Percentiles rank a stretch among this genome's conserved stretches.
These are phyloP conservation scores for Drosophila anceps DNA, from an alignment of 2,888 invertebrate species.

Conservation along the genomic window DNA sequence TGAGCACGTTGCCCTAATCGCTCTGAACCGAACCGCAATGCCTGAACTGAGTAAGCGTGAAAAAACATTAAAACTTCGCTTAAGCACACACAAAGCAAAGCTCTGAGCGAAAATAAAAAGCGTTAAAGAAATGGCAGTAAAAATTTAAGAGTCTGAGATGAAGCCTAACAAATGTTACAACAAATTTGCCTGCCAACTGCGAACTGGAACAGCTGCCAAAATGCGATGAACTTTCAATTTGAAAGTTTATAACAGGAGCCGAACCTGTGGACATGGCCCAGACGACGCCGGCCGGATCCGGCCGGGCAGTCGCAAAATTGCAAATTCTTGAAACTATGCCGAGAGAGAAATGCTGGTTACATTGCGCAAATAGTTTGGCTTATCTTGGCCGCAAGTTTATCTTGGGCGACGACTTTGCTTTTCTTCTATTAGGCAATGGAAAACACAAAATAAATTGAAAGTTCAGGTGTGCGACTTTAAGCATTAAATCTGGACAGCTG, in stretches of 20 bases:
- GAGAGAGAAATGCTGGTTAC: background rate
- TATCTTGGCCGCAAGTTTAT: constrained; percentile 60
- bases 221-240: constrained; percentile 72
- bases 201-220: constrained; percentile 47
- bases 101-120: background rate
- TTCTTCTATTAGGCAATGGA: constrained; percentile 65
- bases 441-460: constrained; percentile 75
- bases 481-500: constrained; percentile 38
- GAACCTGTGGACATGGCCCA: background rate
- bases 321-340: constrained; percentile 10
- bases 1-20: constrained; percentile 70
- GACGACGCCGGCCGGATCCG: background rate
- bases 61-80: constrained; percentile 43
- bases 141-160: constrained; percentile 24
- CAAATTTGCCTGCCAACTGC: constrained; percentile 45
- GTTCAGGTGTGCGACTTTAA: constrained; percentile 69
- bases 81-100: background rate
- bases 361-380: constrained; percentile 65
- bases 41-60: constrained; percentile 33
- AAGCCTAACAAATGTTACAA: constrained; percentile 24
- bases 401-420: constrained; percentile 51
- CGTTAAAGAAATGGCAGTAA: constrained; percentile 12
- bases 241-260: constrained; percentile 49
- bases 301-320: constrained; percentile 10
- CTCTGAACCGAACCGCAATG: constrained; percentile 15